These are phyloP conservation scores for Acanthoscelides obtectus DNA, from an alignment of 2,888 invertebrate species.

Conservation along the genomic window DNA sequence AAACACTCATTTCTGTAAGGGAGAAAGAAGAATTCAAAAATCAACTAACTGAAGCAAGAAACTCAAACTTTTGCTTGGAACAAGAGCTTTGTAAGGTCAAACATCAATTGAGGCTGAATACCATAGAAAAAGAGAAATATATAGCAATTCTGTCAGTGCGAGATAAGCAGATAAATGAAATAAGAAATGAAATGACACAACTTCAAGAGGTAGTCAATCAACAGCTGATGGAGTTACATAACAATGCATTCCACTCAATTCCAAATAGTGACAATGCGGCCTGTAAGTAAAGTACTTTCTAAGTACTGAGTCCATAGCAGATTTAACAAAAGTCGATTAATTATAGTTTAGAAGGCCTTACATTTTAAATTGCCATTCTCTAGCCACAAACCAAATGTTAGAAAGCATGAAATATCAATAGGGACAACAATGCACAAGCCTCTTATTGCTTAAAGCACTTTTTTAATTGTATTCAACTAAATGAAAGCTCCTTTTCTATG, in stretches of 20 bases:
- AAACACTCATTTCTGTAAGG: constrained; percentile 23
- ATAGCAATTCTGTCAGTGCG: constrained; percentile 41
- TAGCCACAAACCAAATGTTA: no score
- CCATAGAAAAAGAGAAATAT: constrained; percentile 44
- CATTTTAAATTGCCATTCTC: no score
- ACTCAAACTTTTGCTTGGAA: constrained; percentile 33
- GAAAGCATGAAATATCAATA: no score
- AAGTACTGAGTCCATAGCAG: no score
- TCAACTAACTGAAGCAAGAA: constrained; percentile 35
- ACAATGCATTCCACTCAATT: constrained; percentile 18
- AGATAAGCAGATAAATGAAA: constrained; percentile 44
- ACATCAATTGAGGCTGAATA: constrained; percentile 39
- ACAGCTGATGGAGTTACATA: constrained; percentile 35
- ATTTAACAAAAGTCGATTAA: no score
- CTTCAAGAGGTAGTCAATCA: constrained; percentile 44
- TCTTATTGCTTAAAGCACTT: no score
- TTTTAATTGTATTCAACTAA: no score
- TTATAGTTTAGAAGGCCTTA: no score
- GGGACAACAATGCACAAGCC: no score
- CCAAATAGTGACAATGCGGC: constrained; percentile 9
- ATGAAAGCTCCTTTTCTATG: no score
- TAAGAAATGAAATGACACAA: constrained; percentile 41
- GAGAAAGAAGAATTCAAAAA: constrained; percentile 28
- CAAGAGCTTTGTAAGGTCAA: constrained; percentile 34
- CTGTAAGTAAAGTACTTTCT: no score